Base-by-base conservation (phyloP, 1,140 invertebrate genomes). In the Penaeus vannamei region DNA sequence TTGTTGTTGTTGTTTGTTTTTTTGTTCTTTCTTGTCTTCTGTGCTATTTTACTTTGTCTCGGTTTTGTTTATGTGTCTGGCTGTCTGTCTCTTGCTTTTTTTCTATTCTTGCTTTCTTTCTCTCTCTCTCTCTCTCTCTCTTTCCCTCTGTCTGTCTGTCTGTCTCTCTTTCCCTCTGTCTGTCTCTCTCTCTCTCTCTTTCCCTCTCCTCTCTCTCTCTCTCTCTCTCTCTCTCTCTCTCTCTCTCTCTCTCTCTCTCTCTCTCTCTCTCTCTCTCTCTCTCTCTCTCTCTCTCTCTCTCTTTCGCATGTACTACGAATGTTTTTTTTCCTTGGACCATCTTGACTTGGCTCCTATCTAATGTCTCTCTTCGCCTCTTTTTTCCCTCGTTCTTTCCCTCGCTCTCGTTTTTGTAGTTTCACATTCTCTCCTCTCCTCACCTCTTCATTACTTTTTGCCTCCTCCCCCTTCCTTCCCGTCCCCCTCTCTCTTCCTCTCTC, bases 281-380 rank as follows among this genome's bases (percentile, higher is more conserved):
- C 64, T 69, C 64, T 69, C 66, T 69, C 66, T 69, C 66, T 69
- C 66, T n/a, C n/a, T n/a, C n/a, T n/a, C n/a, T n/a, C n/a, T n/a
- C n/a, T n/a, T n/a, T n/a, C n/a, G n/a, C n/a, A 26, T 29, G n/a
- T 29, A 26, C 66, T 26, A 69, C 10, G 29, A 14, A 69, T 69
- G 12, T 29, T 10, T 4, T 29, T 79, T 72, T n/a, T 26, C 20
- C 14, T 3, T 12, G 1, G 23, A 26, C 8, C 8, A 23, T 72
- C 8, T 29, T 22, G 3, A 32, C 66, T 22, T 17, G 32, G 26
- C 26, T 23, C 8, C 26, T 14, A 72, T 72, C 17, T n/a, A 72
- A 36, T 36, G 36, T n/a, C n/a, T 79, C 29, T n/a, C n/a, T 46
- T 46, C 76, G 12, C n/a, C n/a, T 8, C 20, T 79, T 76, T 22